A percentile compares a stretch with the other conserved stretches of the same genome.
These are phyloP conservation scores for Mesoligia furuncula DNA, from an alignment of 2,888 invertebrate genomes.

Conservation along the genomic window DNA sequence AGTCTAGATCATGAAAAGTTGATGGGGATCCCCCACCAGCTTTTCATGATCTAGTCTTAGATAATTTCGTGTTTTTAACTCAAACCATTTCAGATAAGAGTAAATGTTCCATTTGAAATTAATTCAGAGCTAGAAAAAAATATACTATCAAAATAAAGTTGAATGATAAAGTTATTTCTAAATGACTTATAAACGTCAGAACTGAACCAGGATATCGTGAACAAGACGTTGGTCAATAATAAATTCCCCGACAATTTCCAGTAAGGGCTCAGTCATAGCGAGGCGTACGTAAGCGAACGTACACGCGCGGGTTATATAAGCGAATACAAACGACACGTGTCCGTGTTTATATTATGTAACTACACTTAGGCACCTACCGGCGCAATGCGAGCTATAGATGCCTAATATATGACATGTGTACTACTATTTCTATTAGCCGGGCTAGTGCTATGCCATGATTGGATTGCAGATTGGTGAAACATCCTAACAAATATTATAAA, in stretches of 20 bases:
- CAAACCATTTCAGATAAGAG: slow-evolving; percentile 29
- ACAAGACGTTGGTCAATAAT: slow-evolving; percentile 53
- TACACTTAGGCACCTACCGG: slow-evolving; percentile 65
- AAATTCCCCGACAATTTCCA: slow-evolving; percentile 55
- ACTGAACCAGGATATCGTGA: slow-evolving; percentile 56
- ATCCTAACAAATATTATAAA: neutral
- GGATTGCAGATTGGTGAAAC: slow-evolving; percentile 34
- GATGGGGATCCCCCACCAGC: slow-evolving; percentile 35
- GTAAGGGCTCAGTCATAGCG: slow-evolving; percentile 54
- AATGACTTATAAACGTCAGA: slow-evolving; percentile 24
- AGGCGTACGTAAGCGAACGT: slow-evolving; percentile 60
- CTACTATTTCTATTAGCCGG: slow-evolving; percentile 60
- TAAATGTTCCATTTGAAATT: slow-evolving; percentile 17
- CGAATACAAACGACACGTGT: slow-evolving; percentile 77
- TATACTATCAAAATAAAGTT: slow-evolving; percentile 1
- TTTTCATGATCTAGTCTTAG: too few species aligned
- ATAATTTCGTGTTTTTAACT: slow-evolving; percentile 45
- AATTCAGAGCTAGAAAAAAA: slow-evolving; percentile 21
- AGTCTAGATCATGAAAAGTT: slow-evolving; percentile 58
- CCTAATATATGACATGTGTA: slow-evolving; percentile 57
- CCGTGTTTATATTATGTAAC: slow-evolving; percentile 83
- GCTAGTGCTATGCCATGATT: slow-evolving; percentile 59
- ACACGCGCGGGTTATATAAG: slow-evolving; percentile 74
- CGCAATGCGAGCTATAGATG: slow-evolving; percentile 57
- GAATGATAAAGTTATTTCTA: slow-evolving; percentile 14